Evolutionary conservation across 2,113 vertebrate genomes (phyloP), one percentile per base, ranked within the genome.

Genomic region (Capreolus pygargus): DNA sequence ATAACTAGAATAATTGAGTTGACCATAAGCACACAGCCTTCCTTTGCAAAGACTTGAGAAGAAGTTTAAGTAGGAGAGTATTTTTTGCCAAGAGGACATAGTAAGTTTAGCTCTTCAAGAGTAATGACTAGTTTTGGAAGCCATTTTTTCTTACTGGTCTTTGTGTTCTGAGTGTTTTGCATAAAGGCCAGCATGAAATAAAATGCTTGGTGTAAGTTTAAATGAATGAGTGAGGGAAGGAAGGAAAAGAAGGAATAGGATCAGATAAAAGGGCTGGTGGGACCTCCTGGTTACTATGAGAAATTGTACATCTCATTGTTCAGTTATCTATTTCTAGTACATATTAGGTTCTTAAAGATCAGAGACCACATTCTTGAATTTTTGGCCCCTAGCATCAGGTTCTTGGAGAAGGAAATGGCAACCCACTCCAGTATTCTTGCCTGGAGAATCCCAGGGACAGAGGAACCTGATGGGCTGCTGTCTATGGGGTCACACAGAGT

Each of bases 21-120:
- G 58, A 61, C 81, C 83, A 1, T 57, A 92, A 94, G 14, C n/a
- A 86, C 25, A 83, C 67, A 27, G 28, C 60, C 54, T 96, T 97
- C 61, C 92, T 92, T 95, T 94, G 4, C 89, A 95, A 91, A 97
- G 55, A 91, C 28, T 50, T 86, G 39, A 95, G 93, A 93, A 94
- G 70, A 94, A 91, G 15, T 86, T 93, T 74, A 97, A 89, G 27
- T 89, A 89, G 4, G 43, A 78, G 30, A 95, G 28, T 47, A 19
- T 93, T 94, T 89, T 86, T 67, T 94, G 52, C 61, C 78, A 83
- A 83, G 54, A 96, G 43, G 23, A 91, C 86, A 17, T 90, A 78
- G 17, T 96, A 93, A 93, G 5, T 95, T 95, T 52, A 86, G n/a
- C 45, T 94, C 43, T 70, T 96, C 39, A 95, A 52, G 17, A 93